Evolutionary conservation across 2,888 invertebrate species (phyloP), one percentile per base, ranked within the genome.

Genomic region (Sinopyrophorus schimmeli): DNA sequence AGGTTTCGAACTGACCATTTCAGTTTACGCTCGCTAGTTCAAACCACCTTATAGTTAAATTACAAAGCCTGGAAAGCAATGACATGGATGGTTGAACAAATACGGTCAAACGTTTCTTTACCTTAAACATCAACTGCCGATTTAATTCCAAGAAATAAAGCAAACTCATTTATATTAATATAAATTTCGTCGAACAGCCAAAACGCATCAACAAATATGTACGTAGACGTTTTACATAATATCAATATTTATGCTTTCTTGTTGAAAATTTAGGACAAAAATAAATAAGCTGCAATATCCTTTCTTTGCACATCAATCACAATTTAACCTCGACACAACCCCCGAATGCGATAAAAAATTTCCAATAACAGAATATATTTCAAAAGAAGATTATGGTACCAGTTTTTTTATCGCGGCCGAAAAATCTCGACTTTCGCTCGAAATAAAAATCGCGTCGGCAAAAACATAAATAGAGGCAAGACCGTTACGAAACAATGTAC

Each of bases 281-380:
- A 32, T 41, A 41, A 23, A 41, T 41, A 31, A 31, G 23, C 32
- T 24, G 32, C 41, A 15, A 32, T 41, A 41, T 41, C 24, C 41
- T 24, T 41, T 32, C 41, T 23, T 41, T 30, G 30, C 41, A 30
- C 41, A 41, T 41, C 41, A 32, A 41, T 41, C 41, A 31, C 41
- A 41, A 41, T 41, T 41, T 31, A 41, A 41, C 41, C 23, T 30
- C 31, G 30, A 41, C 41, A 24, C 31, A 41, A 41, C 41, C 41
- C n/a, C n/a, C 23, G 32, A 41, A 41, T 41, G 31, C 32, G 41
- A 41, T 41, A 41, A 41, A 41, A 41, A 41, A 41, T 41, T 41
- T 24, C 41, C 17, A 32, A 41, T n/a, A 11, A 16, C 31, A 12
- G 23, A 30, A 28, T 31, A 41, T 41, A 41, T 41, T 41, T 41